Conservation (phyloP, 2,797 vertebrate species). For the Rhinichthys osculus region DNA sequence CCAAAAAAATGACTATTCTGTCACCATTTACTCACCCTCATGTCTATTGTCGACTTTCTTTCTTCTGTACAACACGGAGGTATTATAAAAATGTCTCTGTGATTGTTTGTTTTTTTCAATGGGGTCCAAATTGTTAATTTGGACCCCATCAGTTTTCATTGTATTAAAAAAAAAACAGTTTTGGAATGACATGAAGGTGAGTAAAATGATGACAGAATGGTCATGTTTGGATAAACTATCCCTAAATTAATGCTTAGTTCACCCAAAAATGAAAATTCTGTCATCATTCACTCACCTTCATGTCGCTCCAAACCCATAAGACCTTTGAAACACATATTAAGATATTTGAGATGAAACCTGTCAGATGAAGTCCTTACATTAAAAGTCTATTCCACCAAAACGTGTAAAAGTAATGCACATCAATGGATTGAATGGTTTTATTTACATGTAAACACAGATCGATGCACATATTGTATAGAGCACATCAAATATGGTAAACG, state of each 20-base stretch:
- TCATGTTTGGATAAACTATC: not conserved
- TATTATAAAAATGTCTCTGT: not conserved
- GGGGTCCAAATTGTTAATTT: too few relatives aligned
- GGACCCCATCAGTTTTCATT: not conserved
- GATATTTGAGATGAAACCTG: not conserved
- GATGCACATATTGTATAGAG: not conserved
- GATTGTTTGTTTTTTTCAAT: not conserved
- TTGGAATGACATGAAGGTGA: not conserved
- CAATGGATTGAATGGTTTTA: too few relatives aligned
- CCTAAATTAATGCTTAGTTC: not conserved
- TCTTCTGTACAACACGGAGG: not conserved
- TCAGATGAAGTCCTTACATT: not conserved
- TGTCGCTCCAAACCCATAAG: not conserved
- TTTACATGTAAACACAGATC: not conserved
- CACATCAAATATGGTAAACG: not conserved
- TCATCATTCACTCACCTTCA: not conserved
- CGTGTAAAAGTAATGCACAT: not conserved
- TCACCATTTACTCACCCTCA: constrained; percentile 1
- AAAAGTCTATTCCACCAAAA: not conserved
- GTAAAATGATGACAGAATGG: not conserved
- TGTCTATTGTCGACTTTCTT: not conserved
- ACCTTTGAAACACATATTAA: not conserved
- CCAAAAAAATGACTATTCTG: not conserved
- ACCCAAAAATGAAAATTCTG: not conserved
- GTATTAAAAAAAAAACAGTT: not conserved